These are phyloP conservation scores for Meleagris gallopavo DNA, from an alignment of 2,113 vertebrate species.

Conservation along the genomic window DNA sequence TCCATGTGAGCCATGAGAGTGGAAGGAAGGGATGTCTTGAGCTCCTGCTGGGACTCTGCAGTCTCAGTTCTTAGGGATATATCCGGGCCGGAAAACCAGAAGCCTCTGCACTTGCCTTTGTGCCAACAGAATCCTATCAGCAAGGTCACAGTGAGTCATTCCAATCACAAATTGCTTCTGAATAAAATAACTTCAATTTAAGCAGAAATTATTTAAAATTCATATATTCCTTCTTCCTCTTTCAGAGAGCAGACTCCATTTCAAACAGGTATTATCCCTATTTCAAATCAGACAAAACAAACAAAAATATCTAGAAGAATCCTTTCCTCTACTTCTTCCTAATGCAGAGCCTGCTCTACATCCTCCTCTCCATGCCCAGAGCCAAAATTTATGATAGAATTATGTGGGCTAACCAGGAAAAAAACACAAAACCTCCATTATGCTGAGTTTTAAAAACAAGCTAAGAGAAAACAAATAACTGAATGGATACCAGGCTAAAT, in stretches of 20 bases:
- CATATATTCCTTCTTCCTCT: background rate
- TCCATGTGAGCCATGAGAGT: background rate
- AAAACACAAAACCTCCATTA: background rate
- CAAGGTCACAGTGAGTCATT: background rate
- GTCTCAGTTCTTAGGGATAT: background rate
- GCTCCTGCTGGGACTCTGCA: background rate
- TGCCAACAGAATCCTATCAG: background rate
- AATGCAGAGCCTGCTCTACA: background rate
- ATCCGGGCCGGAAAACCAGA: background rate
- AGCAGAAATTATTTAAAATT: slow-evolving; percentile 20
- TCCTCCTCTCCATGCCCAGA: background rate
- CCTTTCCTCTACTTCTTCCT: background rate
- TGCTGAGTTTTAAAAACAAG: background rate
- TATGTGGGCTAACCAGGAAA: background rate
- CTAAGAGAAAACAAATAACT: background rate
- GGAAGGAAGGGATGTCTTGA: background rate
- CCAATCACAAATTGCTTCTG: background rate
- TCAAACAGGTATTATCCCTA: background rate
- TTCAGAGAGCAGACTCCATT: background rate
- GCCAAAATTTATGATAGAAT: background rate
- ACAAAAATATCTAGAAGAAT: background rate
- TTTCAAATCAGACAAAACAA: slow-evolving; percentile 25
- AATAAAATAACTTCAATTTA: background rate
- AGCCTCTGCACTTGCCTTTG: background rate
- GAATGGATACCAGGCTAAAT: background rate